phyloP scores from a whole-genome alignment of 2,113 vertebrate species.

The Eubucco bourcierii region DNA sequence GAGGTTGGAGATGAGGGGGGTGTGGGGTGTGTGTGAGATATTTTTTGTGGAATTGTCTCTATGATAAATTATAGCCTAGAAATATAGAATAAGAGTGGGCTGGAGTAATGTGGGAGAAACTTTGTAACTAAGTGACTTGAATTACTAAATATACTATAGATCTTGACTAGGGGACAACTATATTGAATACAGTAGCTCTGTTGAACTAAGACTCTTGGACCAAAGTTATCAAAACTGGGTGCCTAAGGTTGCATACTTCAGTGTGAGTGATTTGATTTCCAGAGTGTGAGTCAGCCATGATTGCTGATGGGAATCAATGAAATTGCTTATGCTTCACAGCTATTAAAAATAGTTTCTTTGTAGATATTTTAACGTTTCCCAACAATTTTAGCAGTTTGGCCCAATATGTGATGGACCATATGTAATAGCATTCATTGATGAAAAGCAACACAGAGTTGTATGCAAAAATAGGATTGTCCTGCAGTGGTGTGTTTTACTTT shows the following conservation, averaged over 20 bases:
- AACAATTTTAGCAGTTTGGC: neutral
- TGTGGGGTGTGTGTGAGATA: neutral
- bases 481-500: rapidly evolving
- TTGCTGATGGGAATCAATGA: neutral
- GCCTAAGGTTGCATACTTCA: neutral
- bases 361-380: neutral
- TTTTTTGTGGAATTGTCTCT: neutral
- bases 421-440: neutral
- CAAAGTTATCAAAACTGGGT: neutral
- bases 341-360: neutral
- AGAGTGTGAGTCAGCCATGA: neutral
- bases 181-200: neutral
- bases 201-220: neutral
- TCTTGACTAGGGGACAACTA: neutral
- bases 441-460: neutral
- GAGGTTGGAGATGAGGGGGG: neutral
- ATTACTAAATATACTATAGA: constrained; percentile 16
- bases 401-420: neutral
- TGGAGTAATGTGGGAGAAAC: constrained; percentile 19
- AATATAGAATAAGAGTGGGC: constrained; percentile 4
- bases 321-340: neutral
- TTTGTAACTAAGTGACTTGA: neutral
- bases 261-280: neutral
- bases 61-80: constrained; percentile 20
- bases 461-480: neutral